Conservation (phyloP, 2,888 invertebrate genomes). For the Pheosia gnoma region DNA sequence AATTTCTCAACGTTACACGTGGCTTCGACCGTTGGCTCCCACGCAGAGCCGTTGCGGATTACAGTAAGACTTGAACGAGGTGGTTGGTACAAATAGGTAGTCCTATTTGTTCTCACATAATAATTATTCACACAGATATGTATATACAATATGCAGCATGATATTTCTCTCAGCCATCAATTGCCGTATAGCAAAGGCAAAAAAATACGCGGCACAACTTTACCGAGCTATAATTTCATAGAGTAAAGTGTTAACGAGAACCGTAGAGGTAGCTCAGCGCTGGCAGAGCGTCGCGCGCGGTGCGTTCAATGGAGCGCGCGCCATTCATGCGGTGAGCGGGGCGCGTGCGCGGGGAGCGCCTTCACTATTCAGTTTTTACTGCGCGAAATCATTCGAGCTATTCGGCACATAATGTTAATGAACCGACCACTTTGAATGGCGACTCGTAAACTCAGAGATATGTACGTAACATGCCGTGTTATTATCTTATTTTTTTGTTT, state of each 20-base stretch:
- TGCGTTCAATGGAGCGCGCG: slow-evolving; percentile 63
- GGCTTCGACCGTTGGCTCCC: background rate
- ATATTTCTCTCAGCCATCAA: too few relatives aligned
- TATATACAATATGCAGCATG: too few relatives aligned
- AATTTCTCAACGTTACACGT: background rate
- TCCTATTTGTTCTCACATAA: background rate
- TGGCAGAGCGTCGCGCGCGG: slow-evolving; percentile 24
- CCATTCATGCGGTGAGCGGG: slow-evolving; percentile 67
- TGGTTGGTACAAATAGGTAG: too few relatives aligned
- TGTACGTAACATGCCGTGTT: background rate
- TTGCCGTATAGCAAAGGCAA: too few relatives aligned
- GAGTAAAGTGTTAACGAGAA: background rate
- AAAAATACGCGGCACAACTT: too few relatives aligned
- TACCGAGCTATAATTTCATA: too few relatives aligned
- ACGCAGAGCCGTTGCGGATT: slow-evolving; percentile 2
- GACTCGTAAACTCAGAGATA: slow-evolving; percentile 6
- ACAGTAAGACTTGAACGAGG: background rate
- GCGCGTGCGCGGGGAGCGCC: slow-evolving; percentile 55
- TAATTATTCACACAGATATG: background rate
- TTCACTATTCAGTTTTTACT: slow-evolving; percentile 55
- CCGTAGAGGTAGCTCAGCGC: background rate
- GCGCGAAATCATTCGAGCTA: slow-evolving; percentile 40
- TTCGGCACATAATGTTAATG: slow-evolving; percentile 44
- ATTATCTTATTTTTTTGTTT: background rate
- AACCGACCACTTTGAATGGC: slow-evolving; percentile 37